Evolutionary conservation across 2,113 vertebrate species (phyloP).

Genomic region (Callopanchax toddi): DNA sequence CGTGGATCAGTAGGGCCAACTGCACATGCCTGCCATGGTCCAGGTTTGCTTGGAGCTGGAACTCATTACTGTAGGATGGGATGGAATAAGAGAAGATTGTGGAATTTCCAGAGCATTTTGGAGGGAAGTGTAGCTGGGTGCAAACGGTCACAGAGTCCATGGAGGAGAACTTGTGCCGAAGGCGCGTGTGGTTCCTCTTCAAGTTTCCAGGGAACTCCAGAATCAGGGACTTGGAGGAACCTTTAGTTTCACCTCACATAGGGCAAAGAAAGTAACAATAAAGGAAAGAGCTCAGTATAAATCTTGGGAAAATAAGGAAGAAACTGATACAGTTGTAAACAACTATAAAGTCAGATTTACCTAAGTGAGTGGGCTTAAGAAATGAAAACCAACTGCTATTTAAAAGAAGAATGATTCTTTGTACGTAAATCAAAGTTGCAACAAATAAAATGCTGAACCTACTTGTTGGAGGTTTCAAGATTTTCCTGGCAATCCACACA

Average conservation of each 20-base stretch:
- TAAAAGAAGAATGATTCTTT: conserved; percentile 8
- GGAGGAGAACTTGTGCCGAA: conserved; percentile 68
- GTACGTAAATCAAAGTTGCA: conserved; percentile 13
- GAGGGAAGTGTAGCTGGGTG: conserved; percentile 65
- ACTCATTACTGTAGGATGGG: conserved; percentile 69
- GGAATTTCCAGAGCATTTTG: conserved; percentile 62
- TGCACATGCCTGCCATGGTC: conserved; percentile 51
- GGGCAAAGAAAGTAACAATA: conserved; percentile 13
- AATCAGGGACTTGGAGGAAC: conserved; percentile 54
- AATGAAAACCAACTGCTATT: conserved; percentile 16
- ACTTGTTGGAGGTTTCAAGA: conserved; percentile 54
- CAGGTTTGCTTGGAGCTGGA: conserved; percentile 75
- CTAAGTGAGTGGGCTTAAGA: too few species aligned
- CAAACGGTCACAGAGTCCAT: conserved; percentile 76
- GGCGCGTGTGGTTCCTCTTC: conserved; percentile 59
- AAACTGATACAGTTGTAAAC: conserved; percentile 41
- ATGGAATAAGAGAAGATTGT: conserved; percentile 80
- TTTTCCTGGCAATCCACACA: conserved; percentile 75
- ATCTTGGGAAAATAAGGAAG: conserved; percentile 27
- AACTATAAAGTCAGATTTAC: background rate
- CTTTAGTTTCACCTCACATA: conserved; percentile 51
- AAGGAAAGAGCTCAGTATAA: conserved; percentile 21
- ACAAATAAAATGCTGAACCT: conserved; percentile 44
- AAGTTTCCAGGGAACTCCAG: conserved; percentile 68
- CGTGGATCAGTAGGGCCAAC: conserved; percentile 76